Conservation (phyloP, 2,888 invertebrate species). For the Thymelicus lineola region DNA sequence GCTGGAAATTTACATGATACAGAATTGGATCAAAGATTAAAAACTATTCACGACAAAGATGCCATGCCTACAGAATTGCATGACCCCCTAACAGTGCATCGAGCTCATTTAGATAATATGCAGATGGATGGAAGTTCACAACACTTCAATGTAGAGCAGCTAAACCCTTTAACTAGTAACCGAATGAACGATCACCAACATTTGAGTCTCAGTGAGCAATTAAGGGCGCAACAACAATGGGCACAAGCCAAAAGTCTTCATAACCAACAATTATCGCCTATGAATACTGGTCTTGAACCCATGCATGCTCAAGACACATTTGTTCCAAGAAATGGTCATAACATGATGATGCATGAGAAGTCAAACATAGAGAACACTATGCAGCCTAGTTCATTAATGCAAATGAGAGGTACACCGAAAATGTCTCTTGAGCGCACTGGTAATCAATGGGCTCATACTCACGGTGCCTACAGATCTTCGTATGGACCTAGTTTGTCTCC, state of each 20-base stretch:
- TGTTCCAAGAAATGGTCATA: constrained; percentile 23
- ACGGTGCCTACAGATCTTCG: constrained; percentile 53
- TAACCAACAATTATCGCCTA: constrained; percentile 4
- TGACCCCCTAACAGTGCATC: constrained; percentile 18
- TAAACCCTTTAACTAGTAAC: not conserved
- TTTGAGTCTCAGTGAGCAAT: constrained; percentile 5
- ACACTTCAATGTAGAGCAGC: constrained; percentile 23
- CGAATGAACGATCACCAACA: constrained; percentile 16
- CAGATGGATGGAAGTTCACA: constrained; percentile 33
- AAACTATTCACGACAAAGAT: constrained; percentile 6
- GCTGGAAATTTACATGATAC: constrained; percentile 42
- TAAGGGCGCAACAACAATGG: constrained; percentile 16
- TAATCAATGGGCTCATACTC: constrained; percentile 60
- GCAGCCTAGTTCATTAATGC: constrained; percentile 43
- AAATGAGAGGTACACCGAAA: constrained; percentile 57
- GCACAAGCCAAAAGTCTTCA: constrained; percentile 19
- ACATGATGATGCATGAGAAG: constrained; percentile 52
- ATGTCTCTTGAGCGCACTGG: constrained; percentile 51
- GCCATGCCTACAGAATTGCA: constrained; percentile 9
- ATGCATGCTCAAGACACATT: constrained; percentile 36
- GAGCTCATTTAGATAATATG: constrained; percentile 28
- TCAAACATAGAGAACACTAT: constrained; percentile 53
- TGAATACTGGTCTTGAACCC: constrained; percentile 7
- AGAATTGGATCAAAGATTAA: not conserved
- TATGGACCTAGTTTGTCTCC: constrained; percentile 52